A percentile compares a stretch with the other conserved stretches of the same genome.
Conservation (phyloP, 2,797 vertebrate species). For the Clarias platycephalus region DNA sequence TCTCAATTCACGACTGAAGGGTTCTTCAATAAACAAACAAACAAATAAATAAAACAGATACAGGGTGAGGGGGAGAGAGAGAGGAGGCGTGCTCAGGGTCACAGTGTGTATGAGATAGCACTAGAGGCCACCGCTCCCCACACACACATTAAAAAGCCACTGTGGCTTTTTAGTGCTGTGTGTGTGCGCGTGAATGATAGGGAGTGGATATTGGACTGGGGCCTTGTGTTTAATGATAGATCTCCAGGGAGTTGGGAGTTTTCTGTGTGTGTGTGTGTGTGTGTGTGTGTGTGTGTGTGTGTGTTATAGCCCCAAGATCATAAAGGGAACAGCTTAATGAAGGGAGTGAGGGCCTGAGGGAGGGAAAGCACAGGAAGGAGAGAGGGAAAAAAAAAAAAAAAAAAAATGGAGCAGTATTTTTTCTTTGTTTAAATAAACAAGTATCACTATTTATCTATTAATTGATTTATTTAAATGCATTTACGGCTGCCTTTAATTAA, state of each 20-base stretch:
- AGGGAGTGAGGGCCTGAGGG: not conserved
- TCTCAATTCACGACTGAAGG: too few species aligned
- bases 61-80: too few species aligned
- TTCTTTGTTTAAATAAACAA: too few species aligned
- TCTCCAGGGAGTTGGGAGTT: not conserved
- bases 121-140: not conserved
- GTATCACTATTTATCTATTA: not conserved
- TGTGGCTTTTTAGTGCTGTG: too few species aligned
- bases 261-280: not conserved
- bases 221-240: slow-evolving; percentile 14
- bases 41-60: too few species aligned
- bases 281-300: not conserved
- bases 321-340: slow-evolving; percentile 2
- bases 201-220: slow-evolving; percentile 3
- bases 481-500: not conserved
- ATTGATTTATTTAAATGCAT: not conserved
- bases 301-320: not conserved
- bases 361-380: not conserved
- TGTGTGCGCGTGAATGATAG: not conserved
- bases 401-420: not conserved
- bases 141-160: not conserved
- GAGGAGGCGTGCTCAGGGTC: too few species aligned
- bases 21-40: too few species aligned
- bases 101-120: too few species aligned
- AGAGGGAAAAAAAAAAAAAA: not conserved